A percentile compares a stretch with the other conserved stretches of the same genome.
These are phyloP conservation scores for Bugulina stolonifera DNA, from an alignment of 2,888 invertebrate species.

Conservation along the genomic window DNA sequence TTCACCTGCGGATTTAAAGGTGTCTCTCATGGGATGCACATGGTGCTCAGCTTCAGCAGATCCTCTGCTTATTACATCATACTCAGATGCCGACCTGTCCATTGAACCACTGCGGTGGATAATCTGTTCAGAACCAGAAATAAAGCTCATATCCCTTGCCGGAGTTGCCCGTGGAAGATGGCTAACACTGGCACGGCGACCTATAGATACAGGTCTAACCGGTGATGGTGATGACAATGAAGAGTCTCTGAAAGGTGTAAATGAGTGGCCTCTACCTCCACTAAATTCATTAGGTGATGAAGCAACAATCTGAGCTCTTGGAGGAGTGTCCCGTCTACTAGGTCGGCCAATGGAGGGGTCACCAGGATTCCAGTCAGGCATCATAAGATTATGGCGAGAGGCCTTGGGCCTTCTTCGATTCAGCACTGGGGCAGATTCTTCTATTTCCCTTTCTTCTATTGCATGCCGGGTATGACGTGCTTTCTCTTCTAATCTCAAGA, in stretches of 20 bases:
- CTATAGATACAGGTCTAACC: background rate
- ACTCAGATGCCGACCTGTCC: background rate
- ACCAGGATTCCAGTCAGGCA: conserved; percentile 21
- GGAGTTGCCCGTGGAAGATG: conserved; percentile 4
- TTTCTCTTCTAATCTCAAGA: background rate
- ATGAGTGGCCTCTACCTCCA: background rate
- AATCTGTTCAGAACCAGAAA: background rate
- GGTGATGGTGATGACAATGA: conserved; percentile 10
- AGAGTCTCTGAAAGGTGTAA: background rate
- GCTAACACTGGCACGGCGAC: conserved; percentile 19
- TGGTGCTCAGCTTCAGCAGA: background rate
- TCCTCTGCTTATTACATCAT: background rate
- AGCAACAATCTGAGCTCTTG: background rate
- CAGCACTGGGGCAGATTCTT: background rate
- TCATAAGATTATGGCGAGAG: conserved; percentile 1
- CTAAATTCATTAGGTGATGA: background rate
- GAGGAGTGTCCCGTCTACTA: conserved; percentile 4
- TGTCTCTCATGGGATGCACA: conserved; percentile 11
- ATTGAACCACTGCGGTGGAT: background rate
- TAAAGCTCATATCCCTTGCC: background rate
- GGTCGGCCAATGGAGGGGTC: background rate
- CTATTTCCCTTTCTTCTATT: background rate
- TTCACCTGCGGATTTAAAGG: background rate
- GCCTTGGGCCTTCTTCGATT: background rate
- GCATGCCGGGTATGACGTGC: background rate